Evolutionary conservation across 2,113 vertebrate genomes (phyloP).

Genomic region (Dendropsophus ebraccatus): DNA sequence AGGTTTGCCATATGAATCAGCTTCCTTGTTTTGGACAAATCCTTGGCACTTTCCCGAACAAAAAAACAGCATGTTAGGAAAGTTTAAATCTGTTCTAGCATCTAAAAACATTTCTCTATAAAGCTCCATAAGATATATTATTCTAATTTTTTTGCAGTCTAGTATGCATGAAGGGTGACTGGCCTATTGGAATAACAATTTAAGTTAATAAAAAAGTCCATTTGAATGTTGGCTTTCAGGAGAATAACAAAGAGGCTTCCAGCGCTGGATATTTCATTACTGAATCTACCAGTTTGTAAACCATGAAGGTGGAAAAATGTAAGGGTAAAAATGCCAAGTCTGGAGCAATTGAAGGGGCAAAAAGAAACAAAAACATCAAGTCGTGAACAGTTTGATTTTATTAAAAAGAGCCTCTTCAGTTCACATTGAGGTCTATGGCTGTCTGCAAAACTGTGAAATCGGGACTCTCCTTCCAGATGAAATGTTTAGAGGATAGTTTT

Average conservation of each 20-base stretch:
- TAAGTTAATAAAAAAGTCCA: slow-evolving; percentile 27
- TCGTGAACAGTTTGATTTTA: background rate
- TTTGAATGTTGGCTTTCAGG: slow-evolving; percentile 19
- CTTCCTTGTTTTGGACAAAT: slow-evolving; percentile 11
- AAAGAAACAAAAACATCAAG: slow-evolving; percentile 15
- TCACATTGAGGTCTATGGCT: background rate
- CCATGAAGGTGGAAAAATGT: slow-evolving; percentile 32
- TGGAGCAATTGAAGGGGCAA: background rate
- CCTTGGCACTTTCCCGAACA: slow-evolving; percentile 9
- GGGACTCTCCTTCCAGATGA: background rate
- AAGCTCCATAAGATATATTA: background rate
- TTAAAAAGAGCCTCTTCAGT: background rate
- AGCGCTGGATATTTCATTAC: slow-evolving; percentile 14
- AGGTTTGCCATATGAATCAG: slow-evolving; percentile 25
- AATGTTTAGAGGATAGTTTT: background rate
- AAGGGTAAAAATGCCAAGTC: slow-evolving; percentile 15
- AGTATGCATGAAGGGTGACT: slow-evolving; percentile 14
- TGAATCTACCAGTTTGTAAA: background rate
- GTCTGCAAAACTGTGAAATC: background rate
- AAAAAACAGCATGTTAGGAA: slow-evolving; percentile 43
- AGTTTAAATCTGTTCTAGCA: slow-evolving; percentile 25
- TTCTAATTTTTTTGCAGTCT: slow-evolving; percentile 18
- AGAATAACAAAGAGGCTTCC: slow-evolving; percentile 37
- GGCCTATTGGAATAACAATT: slow-evolving; percentile 41
- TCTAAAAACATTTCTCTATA: background rate